Conservation (phyloP, 2,113 vertebrate species). For the Eubucco bourcierii region DNA sequence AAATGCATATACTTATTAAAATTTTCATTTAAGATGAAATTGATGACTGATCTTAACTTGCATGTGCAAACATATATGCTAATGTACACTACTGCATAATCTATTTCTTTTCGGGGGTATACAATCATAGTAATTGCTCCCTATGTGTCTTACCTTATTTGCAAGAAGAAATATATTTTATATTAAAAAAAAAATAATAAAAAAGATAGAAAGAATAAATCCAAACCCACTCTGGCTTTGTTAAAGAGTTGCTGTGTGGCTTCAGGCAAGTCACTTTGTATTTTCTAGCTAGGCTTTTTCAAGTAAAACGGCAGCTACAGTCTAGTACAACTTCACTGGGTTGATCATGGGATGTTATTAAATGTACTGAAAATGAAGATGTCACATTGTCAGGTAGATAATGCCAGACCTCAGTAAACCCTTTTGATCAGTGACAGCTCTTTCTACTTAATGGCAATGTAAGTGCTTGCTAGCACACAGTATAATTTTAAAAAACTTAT, state of each 20-base stretch:
- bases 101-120: not conserved
- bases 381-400: not conserved
- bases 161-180: not conserved
- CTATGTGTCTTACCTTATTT: not conserved
- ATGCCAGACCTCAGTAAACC: not conserved
- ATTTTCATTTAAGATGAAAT: constrained; percentile 47
- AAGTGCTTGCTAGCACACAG: not conserved
- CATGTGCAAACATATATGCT: constrained; percentile 36
- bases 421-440: no score
- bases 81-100: not conserved
- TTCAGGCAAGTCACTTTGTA: not conserved
- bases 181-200: constrained; percentile 34
- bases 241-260: not conserved
- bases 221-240: not conserved
- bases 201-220: constrained; percentile 22
- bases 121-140: not conserved
- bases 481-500: not conserved
- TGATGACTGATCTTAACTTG: constrained; percentile 47
- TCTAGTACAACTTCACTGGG: not conserved
- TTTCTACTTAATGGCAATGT: not conserved
- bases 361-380: not conserved
- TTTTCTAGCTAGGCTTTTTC: constrained; percentile 4
- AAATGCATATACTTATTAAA: constrained; percentile 45
- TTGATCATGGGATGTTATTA: not conserved
- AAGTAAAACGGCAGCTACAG: not conserved